Conservation (phyloP, 2,113 vertebrate species). For the Sphyrna mokarran region DNA sequence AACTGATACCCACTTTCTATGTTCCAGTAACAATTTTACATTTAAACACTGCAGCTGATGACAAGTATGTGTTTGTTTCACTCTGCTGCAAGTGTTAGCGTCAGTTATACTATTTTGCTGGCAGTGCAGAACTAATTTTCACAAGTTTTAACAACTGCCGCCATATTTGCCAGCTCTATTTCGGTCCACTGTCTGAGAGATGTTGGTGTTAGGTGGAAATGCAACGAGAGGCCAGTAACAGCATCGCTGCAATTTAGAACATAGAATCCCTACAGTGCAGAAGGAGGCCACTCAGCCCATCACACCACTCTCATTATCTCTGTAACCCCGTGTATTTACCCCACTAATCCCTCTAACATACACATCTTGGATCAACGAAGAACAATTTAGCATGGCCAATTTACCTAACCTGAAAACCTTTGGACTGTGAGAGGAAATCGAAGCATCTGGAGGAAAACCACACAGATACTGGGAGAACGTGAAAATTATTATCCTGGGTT, state of each 20-base stretch:
- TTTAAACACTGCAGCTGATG: background rate
- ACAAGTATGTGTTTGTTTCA: background rate
- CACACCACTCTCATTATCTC: too few species aligned
- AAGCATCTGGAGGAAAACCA: too few species aligned
- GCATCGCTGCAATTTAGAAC: background rate
- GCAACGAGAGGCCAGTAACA: background rate
- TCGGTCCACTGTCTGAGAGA: background rate
- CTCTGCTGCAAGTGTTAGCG: background rate
- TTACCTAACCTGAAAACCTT: too few species aligned
- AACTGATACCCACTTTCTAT: background rate
- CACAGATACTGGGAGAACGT: too few species aligned
- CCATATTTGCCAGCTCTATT: slow-evolving; percentile 4
- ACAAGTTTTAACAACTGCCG: background rate
- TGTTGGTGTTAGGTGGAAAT: background rate
- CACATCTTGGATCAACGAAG: too few species aligned
- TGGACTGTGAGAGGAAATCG: too few species aligned
- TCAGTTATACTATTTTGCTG: background rate
- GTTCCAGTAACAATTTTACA: background rate
- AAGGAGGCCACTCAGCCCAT: too few species aligned
- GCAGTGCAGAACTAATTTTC: background rate
- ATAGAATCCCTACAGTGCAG: too few species aligned
- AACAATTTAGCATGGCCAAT: too few species aligned
- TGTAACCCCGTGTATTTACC: too few species aligned
- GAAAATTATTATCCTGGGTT: background rate
- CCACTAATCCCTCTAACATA: too few species aligned